Evolutionary conservation across 2,113 vertebrate genomes (phyloP).

Genomic region (Nesoenas mayeri): DNA sequence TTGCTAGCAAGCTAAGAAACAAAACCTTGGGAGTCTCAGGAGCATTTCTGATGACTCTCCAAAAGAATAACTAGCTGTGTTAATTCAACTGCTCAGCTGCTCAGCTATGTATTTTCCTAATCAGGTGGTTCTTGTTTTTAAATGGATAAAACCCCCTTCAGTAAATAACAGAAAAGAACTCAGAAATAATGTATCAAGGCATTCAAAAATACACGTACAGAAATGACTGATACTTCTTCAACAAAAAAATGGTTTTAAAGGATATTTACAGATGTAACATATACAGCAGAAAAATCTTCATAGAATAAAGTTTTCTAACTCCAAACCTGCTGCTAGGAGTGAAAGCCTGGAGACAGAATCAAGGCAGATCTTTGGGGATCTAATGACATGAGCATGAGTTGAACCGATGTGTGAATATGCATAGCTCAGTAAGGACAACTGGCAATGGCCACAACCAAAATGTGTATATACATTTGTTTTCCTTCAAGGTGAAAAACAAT

Average conservation of each 20-base stretch:
- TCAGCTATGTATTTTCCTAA: background rate
- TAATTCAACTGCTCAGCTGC: background rate
- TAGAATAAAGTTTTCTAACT: background rate
- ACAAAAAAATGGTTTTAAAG: background rate
- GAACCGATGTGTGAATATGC: background rate
- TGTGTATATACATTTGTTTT: background rate
- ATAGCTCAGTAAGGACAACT: background rate
- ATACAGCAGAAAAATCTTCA: background rate
- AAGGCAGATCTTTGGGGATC: background rate
- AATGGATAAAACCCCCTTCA: background rate
- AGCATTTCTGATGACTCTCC: background rate
- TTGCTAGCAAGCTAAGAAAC: background rate
- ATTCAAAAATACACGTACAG: background rate
- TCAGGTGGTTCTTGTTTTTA: background rate
- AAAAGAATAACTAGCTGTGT: background rate
- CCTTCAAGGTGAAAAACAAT: background rate
- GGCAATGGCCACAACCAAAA: background rate
- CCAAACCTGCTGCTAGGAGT: background rate
- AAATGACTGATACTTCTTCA: background rate
- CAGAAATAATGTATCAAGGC: background rate
- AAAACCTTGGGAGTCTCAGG: background rate
- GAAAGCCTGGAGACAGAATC: fast-evolving
- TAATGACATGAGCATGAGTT: background rate
- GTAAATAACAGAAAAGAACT: background rate
- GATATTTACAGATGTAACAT: background rate